Percentiles rank a stretch among this genome's conserved stretches.
These are phyloP conservation scores for Sarcophilus harrisii DNA, from an alignment of 2,797 vertebrate species.

Conservation along the genomic window DNA sequence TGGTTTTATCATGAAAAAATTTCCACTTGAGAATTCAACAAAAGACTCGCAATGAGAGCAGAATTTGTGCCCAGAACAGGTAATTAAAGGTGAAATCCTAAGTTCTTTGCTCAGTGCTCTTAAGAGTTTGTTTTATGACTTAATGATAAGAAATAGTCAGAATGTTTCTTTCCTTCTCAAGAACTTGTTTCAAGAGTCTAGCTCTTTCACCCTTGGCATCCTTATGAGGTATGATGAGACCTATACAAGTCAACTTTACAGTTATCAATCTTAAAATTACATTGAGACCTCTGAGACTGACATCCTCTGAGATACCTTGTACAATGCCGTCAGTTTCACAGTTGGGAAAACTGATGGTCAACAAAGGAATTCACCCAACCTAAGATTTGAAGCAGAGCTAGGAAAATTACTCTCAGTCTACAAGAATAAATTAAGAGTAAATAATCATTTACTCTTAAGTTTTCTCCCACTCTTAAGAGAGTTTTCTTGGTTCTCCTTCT, in stretches of 20 bases:
- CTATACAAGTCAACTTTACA: not conserved
- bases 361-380: not conserved
- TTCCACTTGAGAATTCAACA: conserved; percentile 38
- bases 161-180: conserved; percentile 51
- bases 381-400: not conserved
- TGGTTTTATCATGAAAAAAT: conserved; percentile 52
- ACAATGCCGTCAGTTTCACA: not conserved
- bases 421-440: not conserved
- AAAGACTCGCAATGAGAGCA: conserved; percentile 39
- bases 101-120: conserved; percentile 29
- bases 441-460: not conserved
- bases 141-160: not conserved
- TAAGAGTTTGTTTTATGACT: conserved; percentile 1
- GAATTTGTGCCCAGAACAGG: not conserved
- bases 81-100: conserved; percentile 13
- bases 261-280: not conserved
- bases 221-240: not conserved
- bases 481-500: not conserved
- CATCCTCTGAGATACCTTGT: not conserved
- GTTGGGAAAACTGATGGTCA: not conserved
- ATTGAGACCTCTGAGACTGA: not conserved
- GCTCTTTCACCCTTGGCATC: conserved; percentile 28
- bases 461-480: not conserved
- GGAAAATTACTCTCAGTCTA: not conserved
- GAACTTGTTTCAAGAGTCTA: conserved; percentile 27